Evolutionary conservation across 2,797 vertebrate species (phyloP), one percentile per base, ranked within the genome.

Genomic region (Coilia nasus): DNA sequence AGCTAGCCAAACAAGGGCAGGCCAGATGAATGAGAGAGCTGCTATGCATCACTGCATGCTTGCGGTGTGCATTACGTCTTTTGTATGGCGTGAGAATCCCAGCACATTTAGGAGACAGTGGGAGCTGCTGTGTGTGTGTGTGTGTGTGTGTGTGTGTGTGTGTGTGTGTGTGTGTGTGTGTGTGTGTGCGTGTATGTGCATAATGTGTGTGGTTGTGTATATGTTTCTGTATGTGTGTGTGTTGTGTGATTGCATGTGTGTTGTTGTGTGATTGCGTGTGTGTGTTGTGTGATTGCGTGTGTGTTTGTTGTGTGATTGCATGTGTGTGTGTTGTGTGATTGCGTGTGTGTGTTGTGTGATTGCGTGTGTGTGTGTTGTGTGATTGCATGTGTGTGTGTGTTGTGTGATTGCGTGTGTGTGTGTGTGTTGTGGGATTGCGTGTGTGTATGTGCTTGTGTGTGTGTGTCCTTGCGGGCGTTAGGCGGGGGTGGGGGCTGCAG

Each of bases 101-200:
- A 87, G 90, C 92, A 87, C 14, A 23, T 19, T 90, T 88, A 89
- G 91, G 91, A 91, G 86, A 88, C 89, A 86, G 92, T 93, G 90
- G 91, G 91, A 82, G 89, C 94, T 91, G 92, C 50, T 28, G 25
- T 14, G 3, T 9, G 9, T 54, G 50, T 14, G 7, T 9, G 7
- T 35, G 64, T 31, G 23, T 28, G 62, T 67, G 25, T 67, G 3
- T 23, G 21, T 64, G 62, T 25, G n/a, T 64, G 60, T 64, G 12
- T 14, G 25, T 35, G 64, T 31, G 23, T 28, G 62, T 67, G 25
- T 67, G 3, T 67, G 62, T 28, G 62, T 64, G 23, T 64, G 60
- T 64, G 60, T 25, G 7, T 67, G 11, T 41, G 3, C 28, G 62
- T 28, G 62, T 64, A 7, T 64, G 60, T 64, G 60, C 25, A 10